Evolutionary conservation across 2,113 vertebrate species (phyloP).

Genomic region (Cyanistes caeruleus): DNA sequence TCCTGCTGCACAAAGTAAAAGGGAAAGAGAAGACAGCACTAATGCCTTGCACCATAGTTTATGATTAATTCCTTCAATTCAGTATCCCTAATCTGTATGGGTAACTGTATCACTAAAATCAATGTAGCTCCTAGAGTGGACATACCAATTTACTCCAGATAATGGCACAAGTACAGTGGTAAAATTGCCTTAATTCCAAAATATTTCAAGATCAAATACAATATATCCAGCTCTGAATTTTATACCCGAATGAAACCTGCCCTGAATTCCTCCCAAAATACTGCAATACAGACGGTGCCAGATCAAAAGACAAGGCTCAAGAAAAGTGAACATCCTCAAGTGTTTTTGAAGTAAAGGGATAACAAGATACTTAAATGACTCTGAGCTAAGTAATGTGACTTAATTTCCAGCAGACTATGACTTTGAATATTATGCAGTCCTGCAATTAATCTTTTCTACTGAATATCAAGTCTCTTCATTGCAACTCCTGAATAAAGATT

Average conservation of each 20-base stretch:
- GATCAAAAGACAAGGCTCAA: neutral
- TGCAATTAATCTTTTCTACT: neutral
- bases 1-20: neutral
- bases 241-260: neutral
- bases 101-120: constrained; percentile 1
- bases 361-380: neutral
- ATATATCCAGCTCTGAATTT: neutral
- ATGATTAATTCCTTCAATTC: neutral
- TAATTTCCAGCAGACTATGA: neutral
- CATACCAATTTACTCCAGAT: neutral
- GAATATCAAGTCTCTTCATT: neutral
- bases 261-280: neutral
- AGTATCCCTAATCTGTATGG: neutral
- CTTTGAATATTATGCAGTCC: neutral
- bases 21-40: neutral
- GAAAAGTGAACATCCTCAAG: neutral
- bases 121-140: neutral
- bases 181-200: neutral
- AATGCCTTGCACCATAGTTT: neutral
- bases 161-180: neutral
- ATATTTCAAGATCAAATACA: neutral
- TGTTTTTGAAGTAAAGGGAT: neutral
- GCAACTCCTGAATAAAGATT: neutral
- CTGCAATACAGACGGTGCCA: neutral
- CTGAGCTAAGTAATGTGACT: neutral